phyloP scores from a whole-genome alignment of 2,113 vertebrate species.

The Beaufortia kweichowensis region DNA sequence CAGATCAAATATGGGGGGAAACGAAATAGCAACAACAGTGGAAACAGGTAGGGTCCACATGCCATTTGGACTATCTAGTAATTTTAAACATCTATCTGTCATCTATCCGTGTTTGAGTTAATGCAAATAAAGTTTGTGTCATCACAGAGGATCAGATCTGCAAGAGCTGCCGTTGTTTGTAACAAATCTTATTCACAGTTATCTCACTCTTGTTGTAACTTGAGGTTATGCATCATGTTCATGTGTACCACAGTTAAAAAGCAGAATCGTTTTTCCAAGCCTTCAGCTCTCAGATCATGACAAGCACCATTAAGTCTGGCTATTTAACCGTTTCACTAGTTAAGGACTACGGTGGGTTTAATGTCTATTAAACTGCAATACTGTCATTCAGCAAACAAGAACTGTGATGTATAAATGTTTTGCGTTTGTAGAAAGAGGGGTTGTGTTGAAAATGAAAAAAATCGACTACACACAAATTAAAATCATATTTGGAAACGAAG shows the following conservation, averaged over 20 bases:
- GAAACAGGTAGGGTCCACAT: slow-evolving; percentile 26
- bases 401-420: not conserved
- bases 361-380: not conserved
- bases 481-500: too few relatives aligned
- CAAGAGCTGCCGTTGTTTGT: slow-evolving; percentile 43
- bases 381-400: not conserved
- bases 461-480: too few relatives aligned
- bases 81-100: slow-evolving; percentile 12
- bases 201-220: not conserved
- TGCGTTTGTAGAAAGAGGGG: not conserved
- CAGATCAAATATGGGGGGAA: slow-evolving; percentile 11
- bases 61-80: slow-evolving; percentile 11
- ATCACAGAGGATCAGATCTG: slow-evolving; percentile 25
- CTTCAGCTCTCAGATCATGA: not conserved
- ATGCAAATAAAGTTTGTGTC: not conserved
- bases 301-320: not conserved
- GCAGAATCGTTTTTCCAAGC: not conserved
- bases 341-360: not conserved
- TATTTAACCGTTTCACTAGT: not conserved
- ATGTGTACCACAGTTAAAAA: not conserved
- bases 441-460: too few relatives aligned
- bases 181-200: not conserved
- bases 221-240: not conserved
- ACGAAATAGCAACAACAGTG: slow-evolving; percentile 6
- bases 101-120: not conserved